These are phyloP conservation scores for Thalassarche chlororhynchos DNA, from an alignment of 2,113 vertebrate species.

Conservation along the genomic window DNA sequence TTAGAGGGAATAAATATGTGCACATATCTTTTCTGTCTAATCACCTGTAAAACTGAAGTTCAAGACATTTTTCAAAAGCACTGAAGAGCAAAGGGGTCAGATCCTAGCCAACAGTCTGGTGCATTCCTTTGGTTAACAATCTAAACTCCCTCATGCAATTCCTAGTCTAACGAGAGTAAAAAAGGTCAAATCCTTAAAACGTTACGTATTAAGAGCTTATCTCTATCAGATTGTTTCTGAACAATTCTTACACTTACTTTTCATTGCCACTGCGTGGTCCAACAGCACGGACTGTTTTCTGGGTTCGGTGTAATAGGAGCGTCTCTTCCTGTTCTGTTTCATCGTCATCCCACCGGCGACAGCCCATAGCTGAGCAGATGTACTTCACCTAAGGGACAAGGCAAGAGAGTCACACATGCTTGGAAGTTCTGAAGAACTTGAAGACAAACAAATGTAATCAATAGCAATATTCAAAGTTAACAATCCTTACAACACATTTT, in stretches of 20 bases:
- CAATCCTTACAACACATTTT: background rate
- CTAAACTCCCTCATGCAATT: background rate
- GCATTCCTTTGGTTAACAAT: background rate
- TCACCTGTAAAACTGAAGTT: background rate
- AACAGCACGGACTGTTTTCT: constrained; percentile 96
- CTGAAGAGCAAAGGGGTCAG: background rate
- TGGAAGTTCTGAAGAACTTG: background rate
- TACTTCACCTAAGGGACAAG: constrained; percentile 84
- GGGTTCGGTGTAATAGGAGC: constrained; percentile 90
- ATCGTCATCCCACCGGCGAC: constrained; percentile 89
- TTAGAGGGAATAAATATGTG: background rate
- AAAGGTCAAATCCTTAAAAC: background rate
- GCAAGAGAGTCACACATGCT: background rate
- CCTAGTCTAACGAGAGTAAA: background rate
- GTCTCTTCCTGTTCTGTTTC: constrained; percentile 88
- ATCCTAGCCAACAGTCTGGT: background rate
- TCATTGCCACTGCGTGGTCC: constrained; percentile 92
- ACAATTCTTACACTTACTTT: constrained; percentile 79
- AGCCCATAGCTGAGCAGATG: constrained; percentile 94
- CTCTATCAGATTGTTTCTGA: fast-evolving
- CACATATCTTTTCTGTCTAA: background rate
- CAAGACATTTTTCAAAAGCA: background rate
- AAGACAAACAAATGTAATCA: background rate
- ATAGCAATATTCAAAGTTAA: background rate
- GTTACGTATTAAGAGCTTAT: fast-evolving